Percentiles rank a stretch among this genome's conserved stretches.
These are phyloP conservation scores for Pollicipes pollicipes DNA, from an alignment of 1,140 invertebrate genomes.

Conservation along the genomic window DNA sequence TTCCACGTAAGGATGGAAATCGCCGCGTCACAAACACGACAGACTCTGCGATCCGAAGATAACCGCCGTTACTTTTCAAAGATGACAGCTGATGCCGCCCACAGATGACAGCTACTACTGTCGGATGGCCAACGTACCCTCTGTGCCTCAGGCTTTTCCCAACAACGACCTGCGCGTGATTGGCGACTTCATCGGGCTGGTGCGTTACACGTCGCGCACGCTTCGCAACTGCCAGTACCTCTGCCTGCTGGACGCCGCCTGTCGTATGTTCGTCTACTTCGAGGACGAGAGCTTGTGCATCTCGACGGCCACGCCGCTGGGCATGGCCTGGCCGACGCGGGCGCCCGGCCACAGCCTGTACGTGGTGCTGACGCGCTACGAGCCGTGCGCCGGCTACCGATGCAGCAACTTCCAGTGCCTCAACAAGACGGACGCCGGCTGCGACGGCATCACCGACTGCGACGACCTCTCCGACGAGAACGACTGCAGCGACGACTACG, in stretches of 20 bases:
- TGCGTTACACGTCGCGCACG: background rate
- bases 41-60: too few relatives aligned
- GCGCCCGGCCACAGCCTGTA: background rate
- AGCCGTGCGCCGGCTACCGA: background rate
- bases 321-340: background rate
- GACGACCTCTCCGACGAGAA: background rate
- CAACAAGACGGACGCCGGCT: background rate
- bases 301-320: background rate
- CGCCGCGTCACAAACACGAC: too few relatives aligned
- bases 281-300: background rate
- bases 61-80: too few relatives aligned
- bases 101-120: too few relatives aligned
- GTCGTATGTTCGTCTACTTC: background rate
- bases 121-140: too few relatives aligned
- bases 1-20: too few relatives aligned
- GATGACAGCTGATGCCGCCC: too few relatives aligned
- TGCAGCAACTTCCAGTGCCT: background rate
- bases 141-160: constrained; percentile 2
- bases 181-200: background rate
- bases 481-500: background rate
- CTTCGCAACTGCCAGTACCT: background rate
- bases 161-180: background rate
- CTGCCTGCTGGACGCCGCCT: background rate
- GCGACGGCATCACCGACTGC: background rate
- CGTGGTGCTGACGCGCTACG: background rate